Conservation (phyloP, 2,113 vertebrate genomes). For the Gallinago media region DNA sequence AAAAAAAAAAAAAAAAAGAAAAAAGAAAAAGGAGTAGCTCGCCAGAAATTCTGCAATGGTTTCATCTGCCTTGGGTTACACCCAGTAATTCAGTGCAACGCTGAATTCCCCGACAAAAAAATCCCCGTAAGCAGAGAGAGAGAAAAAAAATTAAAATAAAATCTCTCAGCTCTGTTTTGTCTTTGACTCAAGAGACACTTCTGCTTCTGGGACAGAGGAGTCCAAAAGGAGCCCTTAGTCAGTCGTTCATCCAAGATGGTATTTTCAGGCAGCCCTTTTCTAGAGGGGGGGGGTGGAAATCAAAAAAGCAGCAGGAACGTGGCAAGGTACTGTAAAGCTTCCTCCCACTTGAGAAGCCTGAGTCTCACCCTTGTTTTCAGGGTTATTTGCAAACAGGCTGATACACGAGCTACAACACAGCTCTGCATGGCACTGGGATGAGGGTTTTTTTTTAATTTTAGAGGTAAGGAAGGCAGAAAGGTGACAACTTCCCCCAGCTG, state of each 20-base stretch:
- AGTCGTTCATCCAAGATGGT: background rate
- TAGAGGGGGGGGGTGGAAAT: background rate
- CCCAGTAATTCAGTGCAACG: background rate
- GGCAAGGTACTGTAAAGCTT: background rate
- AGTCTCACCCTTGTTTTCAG: background rate
- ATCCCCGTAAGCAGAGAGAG: background rate
- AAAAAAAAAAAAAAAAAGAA: background rate
- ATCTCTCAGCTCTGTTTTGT: background rate
- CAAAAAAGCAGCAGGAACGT: background rate
- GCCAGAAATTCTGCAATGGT: background rate
- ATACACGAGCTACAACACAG: background rate
- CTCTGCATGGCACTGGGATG: rapidly evolving
- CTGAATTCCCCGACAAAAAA: background rate
- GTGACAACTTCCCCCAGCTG: background rate
- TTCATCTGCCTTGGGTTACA: background rate
- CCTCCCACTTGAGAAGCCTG: background rate
- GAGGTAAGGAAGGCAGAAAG: background rate
- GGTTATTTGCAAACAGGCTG: background rate
- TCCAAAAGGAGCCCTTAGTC: background rate
- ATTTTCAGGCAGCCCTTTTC: background rate
- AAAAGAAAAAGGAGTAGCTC: background rate
- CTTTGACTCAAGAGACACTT: background rate
- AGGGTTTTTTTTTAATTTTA: background rate
- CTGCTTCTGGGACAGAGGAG: background rate
- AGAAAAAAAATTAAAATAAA: background rate